Conservation (phyloP, 2,113 vertebrate genomes). For the Origma solitaria region DNA sequence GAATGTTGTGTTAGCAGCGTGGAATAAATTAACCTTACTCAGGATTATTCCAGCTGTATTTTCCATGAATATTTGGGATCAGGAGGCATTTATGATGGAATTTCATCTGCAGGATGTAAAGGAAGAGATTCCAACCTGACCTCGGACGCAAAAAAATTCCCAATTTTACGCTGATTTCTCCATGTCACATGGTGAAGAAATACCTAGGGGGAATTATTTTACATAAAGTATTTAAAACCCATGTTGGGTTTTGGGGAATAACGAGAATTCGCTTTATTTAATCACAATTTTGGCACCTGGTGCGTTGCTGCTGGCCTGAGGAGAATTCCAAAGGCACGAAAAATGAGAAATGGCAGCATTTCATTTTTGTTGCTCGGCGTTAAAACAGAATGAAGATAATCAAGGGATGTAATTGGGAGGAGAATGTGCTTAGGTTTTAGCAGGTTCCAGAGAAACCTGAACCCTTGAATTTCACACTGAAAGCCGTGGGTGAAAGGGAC, state of each 20-base stretch:
- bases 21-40: neutral
- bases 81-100: neutral
- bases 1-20: neutral
- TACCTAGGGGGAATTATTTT: neutral
- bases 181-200: neutral
- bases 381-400: neutral
- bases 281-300: neutral
- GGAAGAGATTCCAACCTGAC: neutral
- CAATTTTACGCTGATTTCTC: neutral
- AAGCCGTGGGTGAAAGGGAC: neutral
- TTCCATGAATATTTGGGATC: neutral
- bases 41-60: neutral
- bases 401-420: neutral
- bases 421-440: neutral
- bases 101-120: neutral
- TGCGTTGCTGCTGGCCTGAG: neutral
- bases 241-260: neutral
- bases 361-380: neutral
- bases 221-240: neutral
- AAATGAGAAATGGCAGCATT: neutral
- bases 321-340: neutral
- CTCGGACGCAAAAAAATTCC: neutral
- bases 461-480: neutral
- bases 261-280: neutral
- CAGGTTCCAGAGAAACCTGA: neutral